Conservation (phyloP, 2,888 invertebrate genomes). For the Steinernema scapterisci region DNA sequence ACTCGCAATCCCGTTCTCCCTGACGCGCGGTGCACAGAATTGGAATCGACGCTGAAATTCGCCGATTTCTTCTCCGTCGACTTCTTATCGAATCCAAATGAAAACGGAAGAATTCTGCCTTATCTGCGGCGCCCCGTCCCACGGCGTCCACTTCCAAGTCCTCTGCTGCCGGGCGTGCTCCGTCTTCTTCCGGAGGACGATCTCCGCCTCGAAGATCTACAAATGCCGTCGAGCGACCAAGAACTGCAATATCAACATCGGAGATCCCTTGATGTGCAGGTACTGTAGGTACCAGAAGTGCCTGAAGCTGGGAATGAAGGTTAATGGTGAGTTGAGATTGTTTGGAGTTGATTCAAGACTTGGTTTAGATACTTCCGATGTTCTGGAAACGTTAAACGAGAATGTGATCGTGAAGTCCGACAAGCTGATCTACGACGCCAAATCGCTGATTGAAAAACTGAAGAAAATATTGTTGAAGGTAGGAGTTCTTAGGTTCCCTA, state of each 20-base stretch:
- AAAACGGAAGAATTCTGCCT: constrained; percentile 1
- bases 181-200: constrained; percentile 32
- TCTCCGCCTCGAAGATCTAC: background rate
- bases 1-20: no score
- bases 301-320: background rate
- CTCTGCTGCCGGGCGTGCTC: constrained; percentile 34
- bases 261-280: background rate
- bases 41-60: no score
- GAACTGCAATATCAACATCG: background rate
- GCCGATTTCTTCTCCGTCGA: no score
- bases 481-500: no score
- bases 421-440: background rate
- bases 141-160: constrained; percentile 35
- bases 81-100: no score
- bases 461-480: background rate
- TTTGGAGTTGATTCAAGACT: no score
- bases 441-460: background rate
- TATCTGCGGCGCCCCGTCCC: constrained; percentile 22
- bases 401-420: no score
- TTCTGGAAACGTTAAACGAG: no score
- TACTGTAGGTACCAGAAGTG: constrained; percentile 19
- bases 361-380: no score
- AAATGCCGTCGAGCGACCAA: constrained; percentile 7
- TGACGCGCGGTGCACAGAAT: no score
- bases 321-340: background rate